Conservation (phyloP, 1,140 invertebrate genomes). For the Cotesia typhae region DNA sequence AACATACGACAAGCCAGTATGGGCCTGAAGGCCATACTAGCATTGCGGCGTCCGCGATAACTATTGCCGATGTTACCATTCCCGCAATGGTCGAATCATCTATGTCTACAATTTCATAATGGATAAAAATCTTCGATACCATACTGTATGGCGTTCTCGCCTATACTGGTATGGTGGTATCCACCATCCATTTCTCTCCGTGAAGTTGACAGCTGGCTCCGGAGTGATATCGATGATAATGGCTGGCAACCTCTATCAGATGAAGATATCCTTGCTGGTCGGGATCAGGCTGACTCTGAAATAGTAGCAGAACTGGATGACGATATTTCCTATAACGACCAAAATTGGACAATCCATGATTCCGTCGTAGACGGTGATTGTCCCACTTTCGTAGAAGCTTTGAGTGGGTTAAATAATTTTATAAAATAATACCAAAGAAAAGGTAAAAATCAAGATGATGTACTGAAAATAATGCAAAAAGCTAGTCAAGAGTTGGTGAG, state of each 20-base stretch:
- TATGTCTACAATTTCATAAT: too few species aligned
- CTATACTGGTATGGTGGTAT: too few species aligned
- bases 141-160: too few species aligned
- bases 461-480: background rate
- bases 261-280: conserved; percentile 6
- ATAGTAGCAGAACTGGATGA: background rate
- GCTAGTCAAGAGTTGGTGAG: conserved; percentile 4
- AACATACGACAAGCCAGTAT: too few species aligned
- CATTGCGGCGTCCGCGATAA: too few species aligned
- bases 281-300: background rate
- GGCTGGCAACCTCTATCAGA: conserved; percentile 19
- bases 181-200: too few species aligned
- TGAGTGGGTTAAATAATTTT: conserved; percentile 3
- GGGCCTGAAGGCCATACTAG: too few species aligned
- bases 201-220: conserved; percentile 18
- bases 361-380: conserved; percentile 11
- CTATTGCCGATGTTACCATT: too few species aligned
- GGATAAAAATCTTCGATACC: too few species aligned
- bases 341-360: conserved; percentile 1
- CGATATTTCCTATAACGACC: background rate
- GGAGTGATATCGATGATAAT: conserved; percentile 13
- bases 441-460: background rate
- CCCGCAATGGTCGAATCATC: too few species aligned
- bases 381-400: conserved; percentile 3
- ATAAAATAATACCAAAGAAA: background rate